Evolutionary conservation across 2,888 invertebrate species (phyloP), one percentile per base, ranked within the genome.

Genomic region (Peribatodes rhomboidaria): DNA sequence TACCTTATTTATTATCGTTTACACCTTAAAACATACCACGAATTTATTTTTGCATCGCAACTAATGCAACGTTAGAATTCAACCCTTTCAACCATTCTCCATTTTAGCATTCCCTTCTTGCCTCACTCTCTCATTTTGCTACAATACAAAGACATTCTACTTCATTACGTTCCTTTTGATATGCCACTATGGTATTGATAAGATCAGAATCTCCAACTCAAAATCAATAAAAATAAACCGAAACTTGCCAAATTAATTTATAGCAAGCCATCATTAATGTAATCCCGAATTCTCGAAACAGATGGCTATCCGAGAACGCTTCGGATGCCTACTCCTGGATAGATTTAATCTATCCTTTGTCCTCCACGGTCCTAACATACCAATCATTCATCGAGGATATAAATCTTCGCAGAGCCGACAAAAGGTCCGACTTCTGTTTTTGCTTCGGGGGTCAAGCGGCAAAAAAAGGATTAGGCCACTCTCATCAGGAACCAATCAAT

Each of bases 391-490:
- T 79, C 78, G 77, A 76, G 82, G 75, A 81, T 80, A 89, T 89
- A 85, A 88, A 89, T 89, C 87, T 86, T 83, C 79, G 56, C 79
- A 74, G 76, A 75, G 76, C 79, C 83, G 82, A 84, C 86, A 82
- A 83, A 83, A 82, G 85, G 82, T 82, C 75, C 75, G 81, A 78
- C 77, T 77, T 79, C 77, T 77, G 82, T 88, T 89, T 89, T 89
- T 89, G 85, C 79, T 73, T 70, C 72, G 68, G 76, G 80, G 85
- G 84, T 87, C 86, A 86, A 87, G 78, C 75, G 76, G 76, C 79
- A 80, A 82, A 87, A 62, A 89, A 87, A 82, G 80, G 81, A 78
- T 74, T 69, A 69, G 69, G 57, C 57, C 56, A 73, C 74, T 76
- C 78, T 82, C 83, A 82, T 84, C 82, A 83, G 71, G 71, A 77